Evolutionary conservation across 2,797 vertebrate genomes (phyloP), one percentile per base, ranked within the genome.

Genomic region (Benthosema pterotum): DNA sequence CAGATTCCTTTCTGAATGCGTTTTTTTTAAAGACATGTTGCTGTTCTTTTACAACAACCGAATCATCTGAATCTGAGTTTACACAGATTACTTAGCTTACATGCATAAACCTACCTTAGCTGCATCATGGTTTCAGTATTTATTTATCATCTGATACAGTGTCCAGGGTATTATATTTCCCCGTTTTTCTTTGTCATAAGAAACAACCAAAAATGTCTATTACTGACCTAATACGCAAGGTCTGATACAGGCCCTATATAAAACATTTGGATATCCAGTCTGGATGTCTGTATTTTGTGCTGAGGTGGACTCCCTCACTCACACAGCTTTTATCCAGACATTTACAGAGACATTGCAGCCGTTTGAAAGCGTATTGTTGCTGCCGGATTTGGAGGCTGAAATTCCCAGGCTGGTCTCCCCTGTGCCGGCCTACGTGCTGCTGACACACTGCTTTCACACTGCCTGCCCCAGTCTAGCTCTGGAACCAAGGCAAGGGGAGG

Each of bases 301-400:
- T 22, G 54, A 77, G 70, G 72, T 86, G 72, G 63, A 68, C 69
- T 73, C 78, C 73, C 73, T 67, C 66, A 57, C 48, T 61, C 60
- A 65, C 67, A 50, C 70, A 17, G 59, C 67, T 61, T 68, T 75
- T 83, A 79, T 61, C 56, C 73, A 80, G 66, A 80, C 79, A 72
- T 80, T 75, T 80, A 66, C 53, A 60, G 62, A 60, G 67, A 82
- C 76, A 85, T 81, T 87, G 74, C 71, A 63, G 77, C 72, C 65
- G 80, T 80, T 87, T 82, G 74, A 71, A 69, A 74, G 79, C 68
- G 13, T 51, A 28, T 77, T 80, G 71, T 82, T 75, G 71, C 73
- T 43, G 57, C 50, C 78, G 70, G 77, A 76, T 80, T 84, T 77
- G 42, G 61, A 50, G 69, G 69, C 62, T 75, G 72, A 83, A 86